Percentiles rank a stretch among this genome's conserved stretches.
Conservation (phyloP, 2,888 invertebrate species). For the Phasia obesa region DNA sequence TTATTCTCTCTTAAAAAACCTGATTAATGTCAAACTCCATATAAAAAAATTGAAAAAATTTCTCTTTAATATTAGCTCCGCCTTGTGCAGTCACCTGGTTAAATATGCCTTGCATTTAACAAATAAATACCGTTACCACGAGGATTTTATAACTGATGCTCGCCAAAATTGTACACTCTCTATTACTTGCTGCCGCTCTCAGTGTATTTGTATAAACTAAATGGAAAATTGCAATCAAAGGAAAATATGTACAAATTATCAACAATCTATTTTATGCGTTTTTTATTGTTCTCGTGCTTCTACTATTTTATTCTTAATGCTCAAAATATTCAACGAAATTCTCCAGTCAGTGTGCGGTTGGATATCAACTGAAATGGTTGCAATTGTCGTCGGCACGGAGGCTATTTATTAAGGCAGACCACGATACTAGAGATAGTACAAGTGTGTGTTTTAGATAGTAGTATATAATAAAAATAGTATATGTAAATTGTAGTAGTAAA, state of each 20-base stretch:
- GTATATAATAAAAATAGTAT: slow-evolving; percentile 53
- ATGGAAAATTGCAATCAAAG: slow-evolving; percentile 49
- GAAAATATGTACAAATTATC: slow-evolving; percentile 13
- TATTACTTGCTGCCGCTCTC: too few relatives aligned
- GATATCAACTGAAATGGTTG: slow-evolving; percentile 71
- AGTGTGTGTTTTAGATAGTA: slow-evolving; percentile 37
- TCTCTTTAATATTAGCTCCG: too few relatives aligned
- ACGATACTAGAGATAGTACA: slow-evolving; percentile 62
- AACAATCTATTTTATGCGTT: slow-evolving; percentile 13
- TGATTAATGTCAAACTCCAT: too few relatives aligned
- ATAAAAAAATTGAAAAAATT: too few relatives aligned
- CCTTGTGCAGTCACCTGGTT: too few relatives aligned
- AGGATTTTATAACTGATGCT: too few relatives aligned
- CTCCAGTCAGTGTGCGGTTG: slow-evolving; percentile 71
- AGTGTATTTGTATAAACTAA: slow-evolving; percentile 21
- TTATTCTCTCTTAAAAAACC: too few relatives aligned
- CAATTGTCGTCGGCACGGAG: slow-evolving; percentile 50
- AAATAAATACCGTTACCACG: too few relatives aligned
- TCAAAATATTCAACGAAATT: slow-evolving; percentile 57
- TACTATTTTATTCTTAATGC: slow-evolving; percentile 39
- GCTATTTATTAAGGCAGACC: slow-evolving; percentile 57
- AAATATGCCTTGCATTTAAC: too few relatives aligned
- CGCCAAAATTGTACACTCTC: too few relatives aligned
- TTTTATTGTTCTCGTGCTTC: slow-evolving; percentile 1
- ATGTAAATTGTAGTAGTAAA: slow-evolving; percentile 57